Evolutionary conservation across 2,888 invertebrate species (phyloP).

Genomic region (Branchellion lobata): DNA sequence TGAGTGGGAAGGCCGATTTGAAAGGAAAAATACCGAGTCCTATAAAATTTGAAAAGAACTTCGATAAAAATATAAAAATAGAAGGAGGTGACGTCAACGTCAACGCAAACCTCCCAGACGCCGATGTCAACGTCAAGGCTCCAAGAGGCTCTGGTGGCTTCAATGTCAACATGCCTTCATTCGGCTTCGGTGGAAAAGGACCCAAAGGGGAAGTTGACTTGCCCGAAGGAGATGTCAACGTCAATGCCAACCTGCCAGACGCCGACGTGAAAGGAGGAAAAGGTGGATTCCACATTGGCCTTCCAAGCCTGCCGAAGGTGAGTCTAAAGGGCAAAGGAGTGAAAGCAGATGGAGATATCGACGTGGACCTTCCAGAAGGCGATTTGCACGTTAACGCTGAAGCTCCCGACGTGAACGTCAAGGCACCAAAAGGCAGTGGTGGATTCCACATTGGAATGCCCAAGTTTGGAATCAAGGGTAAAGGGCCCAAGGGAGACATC

Average conservation of each 20-base stretch:
- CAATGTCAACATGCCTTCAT: background rate
- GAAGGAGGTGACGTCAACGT: background rate
- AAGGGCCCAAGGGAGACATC: slow-evolving; percentile 30
- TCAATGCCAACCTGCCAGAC: slow-evolving; percentile 28
- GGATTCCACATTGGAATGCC: slow-evolving; percentile 28
- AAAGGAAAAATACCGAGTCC: background rate
- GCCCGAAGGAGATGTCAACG: slow-evolving; percentile 19
- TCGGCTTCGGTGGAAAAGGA: slow-evolving; percentile 37
- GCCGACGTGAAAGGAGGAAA: slow-evolving; percentile 7
- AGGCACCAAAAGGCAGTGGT: slow-evolving; percentile 27
- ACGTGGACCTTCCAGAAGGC: slow-evolving; percentile 28
- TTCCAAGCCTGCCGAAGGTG: slow-evolving; percentile 33
- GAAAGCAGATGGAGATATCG: slow-evolving; percentile 9
- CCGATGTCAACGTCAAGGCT: background rate
- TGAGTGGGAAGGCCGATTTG: background rate
- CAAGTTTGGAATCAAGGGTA: slow-evolving; percentile 35
- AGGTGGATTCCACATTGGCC: slow-evolving; percentile 27
- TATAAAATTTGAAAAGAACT: background rate
- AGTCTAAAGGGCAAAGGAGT: slow-evolving; percentile 3
- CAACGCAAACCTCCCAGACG: background rate
- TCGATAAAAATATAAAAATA: background rate
- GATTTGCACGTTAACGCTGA: slow-evolving; percentile 30
- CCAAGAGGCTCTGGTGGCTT: background rate
- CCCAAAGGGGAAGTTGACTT: slow-evolving; percentile 24
- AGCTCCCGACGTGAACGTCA: slow-evolving; percentile 25